Percentiles rank a stretch among this genome's conserved stretches.
These are phyloP conservation scores for Amphimallon solstitiale DNA, from an alignment of 2,888 invertebrate species.

Conservation along the genomic window DNA sequence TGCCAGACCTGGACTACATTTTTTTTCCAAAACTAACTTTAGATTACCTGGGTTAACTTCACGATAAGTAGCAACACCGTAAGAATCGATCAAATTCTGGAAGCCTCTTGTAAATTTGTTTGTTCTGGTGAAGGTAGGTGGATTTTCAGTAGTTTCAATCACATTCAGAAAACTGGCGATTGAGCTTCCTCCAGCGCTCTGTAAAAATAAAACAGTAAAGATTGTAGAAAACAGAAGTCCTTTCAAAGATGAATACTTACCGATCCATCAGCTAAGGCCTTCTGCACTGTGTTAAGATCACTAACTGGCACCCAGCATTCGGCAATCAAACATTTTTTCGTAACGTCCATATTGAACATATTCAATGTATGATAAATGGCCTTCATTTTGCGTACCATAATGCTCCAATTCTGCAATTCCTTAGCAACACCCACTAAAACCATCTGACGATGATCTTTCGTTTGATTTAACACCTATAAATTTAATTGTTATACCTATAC, in stretches of 20 bases:
- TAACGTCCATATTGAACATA: conserved; percentile 90
- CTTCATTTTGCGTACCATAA: conserved; percentile 89
- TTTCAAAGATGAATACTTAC: conserved; percentile 64
- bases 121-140: conserved; percentile 91
- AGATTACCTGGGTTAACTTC: conserved; percentile 88
- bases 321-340: conserved; percentile 88
- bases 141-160: conserved; percentile 81
- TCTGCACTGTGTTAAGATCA: conserved; percentile 77
- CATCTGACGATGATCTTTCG: conserved; percentile 86
- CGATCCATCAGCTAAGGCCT: conserved; percentile 82
- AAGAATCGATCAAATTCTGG: conserved; percentile 92
- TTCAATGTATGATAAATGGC: conserved; percentile 95
- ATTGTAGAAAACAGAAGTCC: not conserved
- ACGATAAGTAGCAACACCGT: conserved; percentile 91
- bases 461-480: conserved; percentile 81
- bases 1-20: too few species aligned
- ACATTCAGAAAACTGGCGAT: conserved; percentile 94
- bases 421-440: conserved; percentile 87
- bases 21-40: too few species aligned
- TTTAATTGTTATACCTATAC: too few species aligned
- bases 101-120: conserved; percentile 94
- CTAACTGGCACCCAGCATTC: conserved; percentile 87
- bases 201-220: conserved; percentile 41
- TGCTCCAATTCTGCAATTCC: conserved; percentile 88
- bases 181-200: conserved; percentile 82